Evolutionary conservation across 2,888 invertebrate genomes (phyloP), one percentile per base, ranked within the genome.

Genomic region (Azorinus chamasolen): DNA sequence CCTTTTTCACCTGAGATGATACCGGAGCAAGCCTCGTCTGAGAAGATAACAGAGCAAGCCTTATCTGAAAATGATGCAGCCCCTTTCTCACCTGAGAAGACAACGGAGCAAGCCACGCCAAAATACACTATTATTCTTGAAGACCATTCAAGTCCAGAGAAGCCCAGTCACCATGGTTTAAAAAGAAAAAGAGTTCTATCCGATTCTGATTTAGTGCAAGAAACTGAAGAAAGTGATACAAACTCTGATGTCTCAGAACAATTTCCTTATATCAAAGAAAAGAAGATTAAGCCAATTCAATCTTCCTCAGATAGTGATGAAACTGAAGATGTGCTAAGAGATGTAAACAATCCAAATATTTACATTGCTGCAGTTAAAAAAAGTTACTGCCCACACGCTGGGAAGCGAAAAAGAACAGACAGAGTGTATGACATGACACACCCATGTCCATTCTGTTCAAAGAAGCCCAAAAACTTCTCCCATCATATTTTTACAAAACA

Each of bases 401-500:
- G 73, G 8, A 58, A 55, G 48, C 32, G 25, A 39, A 73, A 73
- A 39, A 61, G 41, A 43, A 53, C 32, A 24, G 54, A 54, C 25
- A n/a, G 73, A 54, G 57, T 55, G 3, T 59, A 73, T 51, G 53
- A 74, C 24, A 20, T 53, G 8, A 43, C 32, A 37, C 61, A 68
- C 55, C 37, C 53, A 16, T 74, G 73, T 32, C 68, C 68, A 57
- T 74, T 68, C 45, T 74, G 66, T 50, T 37, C 22, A n/a, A 37
- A 37, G 45, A 62, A 25, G 22, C 25, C 22, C 8, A 68, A n/a
- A 8, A 74, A 74, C 50, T 74, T 74, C 22, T 66, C 66, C n/a
- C 73, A 74, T 51, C 73, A 74, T 32, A 62, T 66, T 55, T 57
- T 68, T 43, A 46, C 58, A 27, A 61, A 48, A 22, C 61, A 61